Base-by-base conservation (phyloP, 2,113 vertebrate genomes). In the Pholis gunnellus region DNA sequence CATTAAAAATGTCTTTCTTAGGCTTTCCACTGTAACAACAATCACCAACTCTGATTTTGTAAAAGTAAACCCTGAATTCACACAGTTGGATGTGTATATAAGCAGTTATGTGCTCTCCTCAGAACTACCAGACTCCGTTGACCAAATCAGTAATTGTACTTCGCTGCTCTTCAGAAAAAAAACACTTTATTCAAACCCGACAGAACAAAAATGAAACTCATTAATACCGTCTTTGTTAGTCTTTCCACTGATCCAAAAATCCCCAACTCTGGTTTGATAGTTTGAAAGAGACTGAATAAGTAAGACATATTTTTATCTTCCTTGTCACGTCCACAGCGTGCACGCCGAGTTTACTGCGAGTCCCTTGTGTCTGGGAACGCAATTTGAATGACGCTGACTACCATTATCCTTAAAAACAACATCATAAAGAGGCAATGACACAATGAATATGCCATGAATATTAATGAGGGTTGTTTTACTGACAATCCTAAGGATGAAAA, bases 321-420 rank as follows among this genome's bases (percentile, higher is more conserved):
- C 22, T 1, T 18, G 31, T 52, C 71, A 46, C 15, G 14, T 82
- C 40, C 31, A 9, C 5, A 2, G 0, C 44, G 46, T 42, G 29
- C 59, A 48, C 22, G 5, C 27, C 3, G 11, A 29, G n/a, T 40
- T 40, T 69, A 25, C 18, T 20, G 10, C 40, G 9, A 25, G 52
- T 60, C 54, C 29, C 40, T 15, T 11, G 40, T 66, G 72, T 57
- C 29, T 40, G 44, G 17, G 34, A 8, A 36, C 9, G 1, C 31
- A 44, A 77, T 60, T 44, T 59, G 40, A 59, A 70, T 52, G 31
- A 9, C 25, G 63, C 9, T 0, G 31, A 48, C 22, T 59, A 1
- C 4, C 60, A 60, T 67, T 60, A 61, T 50, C 1, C 44, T n/a
- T 61, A 31, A n/a, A 79, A 75, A 13, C 57, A 57, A 71, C 22